Conservation (phyloP, 2,113 vertebrate species). For the Oreochromis spilurus region DNA sequence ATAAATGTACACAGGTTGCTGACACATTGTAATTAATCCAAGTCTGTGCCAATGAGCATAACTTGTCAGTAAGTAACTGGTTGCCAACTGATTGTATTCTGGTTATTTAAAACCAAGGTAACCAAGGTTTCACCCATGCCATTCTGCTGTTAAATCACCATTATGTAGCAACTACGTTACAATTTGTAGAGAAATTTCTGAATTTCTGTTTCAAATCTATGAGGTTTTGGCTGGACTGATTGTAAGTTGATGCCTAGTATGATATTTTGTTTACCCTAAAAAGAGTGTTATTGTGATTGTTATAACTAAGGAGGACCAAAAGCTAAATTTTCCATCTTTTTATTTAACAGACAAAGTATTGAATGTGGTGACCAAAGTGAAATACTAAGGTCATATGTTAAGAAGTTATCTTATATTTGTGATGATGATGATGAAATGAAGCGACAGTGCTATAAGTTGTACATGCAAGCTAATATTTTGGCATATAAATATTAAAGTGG, state of each 20-base stretch:
- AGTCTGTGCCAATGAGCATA: background rate
- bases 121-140: background rate
- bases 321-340: background rate
- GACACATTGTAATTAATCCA: background rate
- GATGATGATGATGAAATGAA: background rate
- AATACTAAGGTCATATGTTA: background rate
- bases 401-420: background rate
- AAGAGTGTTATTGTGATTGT: background rate
- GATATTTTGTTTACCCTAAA: background rate
- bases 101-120: background rate
- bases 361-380: background rate
- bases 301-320: background rate
- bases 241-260: background rate
- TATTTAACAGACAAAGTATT: background rate
- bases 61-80: background rate
- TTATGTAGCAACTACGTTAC: background rate
- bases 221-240: background rate
- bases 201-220: background rate
- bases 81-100: background rate
- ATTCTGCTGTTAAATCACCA: background rate
- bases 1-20: background rate
- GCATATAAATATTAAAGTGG: background rate
- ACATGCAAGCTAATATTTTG: background rate
- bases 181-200: background rate
- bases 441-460: background rate